phyloP scores from a whole-genome alignment of 2,888 invertebrate genomes.

The Autographa pulchrina region DNA sequence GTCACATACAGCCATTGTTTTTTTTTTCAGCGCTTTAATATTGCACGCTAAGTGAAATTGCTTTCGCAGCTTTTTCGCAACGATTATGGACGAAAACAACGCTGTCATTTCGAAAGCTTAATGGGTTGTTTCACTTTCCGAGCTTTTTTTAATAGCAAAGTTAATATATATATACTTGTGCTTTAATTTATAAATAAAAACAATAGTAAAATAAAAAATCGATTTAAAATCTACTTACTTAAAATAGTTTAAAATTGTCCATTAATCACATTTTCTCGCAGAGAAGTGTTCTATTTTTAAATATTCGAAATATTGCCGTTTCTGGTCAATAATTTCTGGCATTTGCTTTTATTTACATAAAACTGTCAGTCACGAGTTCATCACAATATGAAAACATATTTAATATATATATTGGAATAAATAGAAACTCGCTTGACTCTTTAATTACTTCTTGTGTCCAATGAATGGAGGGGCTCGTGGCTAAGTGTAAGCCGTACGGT shows the following conservation, averaged over 20 bases:
- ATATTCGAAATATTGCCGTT: no score
- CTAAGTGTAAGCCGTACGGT: no score
- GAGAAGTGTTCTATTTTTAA: no score
- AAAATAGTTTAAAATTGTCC: no score
- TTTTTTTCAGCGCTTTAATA: constrained; percentile 38
- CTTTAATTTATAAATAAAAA: no score
- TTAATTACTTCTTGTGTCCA: neutral
- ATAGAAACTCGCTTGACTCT: neutral
- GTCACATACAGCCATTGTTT: constrained; percentile 20
- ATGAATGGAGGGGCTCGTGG: no score
- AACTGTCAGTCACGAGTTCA: neutral
- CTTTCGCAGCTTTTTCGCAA: constrained; percentile 39
- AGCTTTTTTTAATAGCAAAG: neutral
- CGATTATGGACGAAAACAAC: constrained; percentile 35
- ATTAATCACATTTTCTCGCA: no score
- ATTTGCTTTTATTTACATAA: neutral
- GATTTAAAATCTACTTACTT: neutral
- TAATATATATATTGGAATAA: neutral
- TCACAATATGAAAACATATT: neutral
- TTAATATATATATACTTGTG: no score
- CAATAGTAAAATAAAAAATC: no score
- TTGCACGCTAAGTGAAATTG: constrained; percentile 45
- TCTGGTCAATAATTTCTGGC: no score
- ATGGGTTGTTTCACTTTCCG: constrained; percentile 25
- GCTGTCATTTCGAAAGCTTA: constrained; percentile 29